Evolutionary conservation across 2,797 vertebrate species (phyloP), one percentile per base, ranked within the genome.

Genomic region (Enteromius mattozi): DNA sequence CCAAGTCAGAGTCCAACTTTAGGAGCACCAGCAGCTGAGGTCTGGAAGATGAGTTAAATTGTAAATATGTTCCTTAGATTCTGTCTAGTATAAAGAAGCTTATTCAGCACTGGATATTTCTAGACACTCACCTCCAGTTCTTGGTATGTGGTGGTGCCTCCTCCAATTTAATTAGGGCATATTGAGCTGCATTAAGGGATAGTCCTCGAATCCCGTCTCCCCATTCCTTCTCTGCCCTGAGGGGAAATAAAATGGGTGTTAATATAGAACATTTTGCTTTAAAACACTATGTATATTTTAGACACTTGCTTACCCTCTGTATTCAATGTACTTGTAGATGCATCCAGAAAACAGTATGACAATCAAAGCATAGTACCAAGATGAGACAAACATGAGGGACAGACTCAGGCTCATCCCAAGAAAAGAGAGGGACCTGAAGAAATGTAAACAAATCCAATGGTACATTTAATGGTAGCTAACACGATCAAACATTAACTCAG

Each of bases 271-370:
- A 17, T 63, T 24, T 70, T 24, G 72, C 45, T 70, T 9, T 35
- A 54, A 33, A 51, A 51, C 12, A 49, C 30, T 9, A 54, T 75
- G 21, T 49, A 45, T 45, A 17, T 5, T 40, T 63, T 3, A 13
- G 8, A 69, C 65, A 70, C 17, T 27, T 85, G 92, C 97, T 96
- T 90, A 99, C 98, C 98, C 98, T 89, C 96, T 96, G 92, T 98
- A 99, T 91, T 99, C 98, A 82, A 99, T 99, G 93, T 99, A 99
- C 92, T 99, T 99, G 91, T 99, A 99, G 92, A 99, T 96, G 91
- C 97, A 97, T 89, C 97, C 96, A 0, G 98, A 97, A 54, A 99
- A 95, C 82, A 98, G 87, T 92, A 98, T 96, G 92, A 96, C 97
- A 45, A 96, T 89, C 84, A 99, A 93, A 19, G 98, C 98, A 0